Evolutionary conservation across 2,888 invertebrate species (phyloP).

Genomic region (Noctua fimbriata): DNA sequence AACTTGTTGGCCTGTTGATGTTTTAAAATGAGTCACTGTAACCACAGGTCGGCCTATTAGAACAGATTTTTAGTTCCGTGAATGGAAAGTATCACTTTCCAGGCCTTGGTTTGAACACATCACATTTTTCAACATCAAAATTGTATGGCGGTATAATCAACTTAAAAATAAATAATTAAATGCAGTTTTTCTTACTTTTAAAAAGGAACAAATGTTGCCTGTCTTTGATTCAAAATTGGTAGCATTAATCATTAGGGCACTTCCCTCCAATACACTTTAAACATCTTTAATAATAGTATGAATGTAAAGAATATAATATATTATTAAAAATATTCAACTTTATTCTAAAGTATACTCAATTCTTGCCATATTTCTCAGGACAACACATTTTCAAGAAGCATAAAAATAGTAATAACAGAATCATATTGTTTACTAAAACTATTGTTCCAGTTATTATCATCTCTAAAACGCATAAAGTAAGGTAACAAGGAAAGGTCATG

Average conservation of each 20-base stretch:
- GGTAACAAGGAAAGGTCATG: background rate
- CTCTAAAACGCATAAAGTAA: conserved; percentile 16
- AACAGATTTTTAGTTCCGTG: background rate
- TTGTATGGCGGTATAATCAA: background rate
- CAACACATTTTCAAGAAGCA: conserved; percentile 3
- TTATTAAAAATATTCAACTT: no score
- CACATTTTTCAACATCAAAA: background rate
- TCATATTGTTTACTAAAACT: conserved; percentile 14
- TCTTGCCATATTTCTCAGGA: background rate
- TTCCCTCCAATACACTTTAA: background rate
- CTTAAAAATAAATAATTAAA: background rate
- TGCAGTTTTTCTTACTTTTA: background rate
- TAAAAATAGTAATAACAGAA: conserved; percentile 11
- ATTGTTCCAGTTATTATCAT: conserved; percentile 38
- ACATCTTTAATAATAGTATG: background rate
- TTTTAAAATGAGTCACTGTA: conserved; percentile 13
- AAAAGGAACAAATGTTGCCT: background rate
- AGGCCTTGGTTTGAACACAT: background rate
- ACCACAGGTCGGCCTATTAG: background rate
- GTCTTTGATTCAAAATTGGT: background rate
- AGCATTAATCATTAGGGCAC: background rate
- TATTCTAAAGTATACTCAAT: conserved; percentile 6
- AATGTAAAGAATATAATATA: background rate
- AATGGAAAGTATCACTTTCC: background rate
- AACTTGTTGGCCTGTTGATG: background rate